Evolutionary conservation across 2,797 vertebrate genomes (phyloP), one percentile per base, ranked within the genome.

Genomic region (Centropyge bicolor): DNA sequence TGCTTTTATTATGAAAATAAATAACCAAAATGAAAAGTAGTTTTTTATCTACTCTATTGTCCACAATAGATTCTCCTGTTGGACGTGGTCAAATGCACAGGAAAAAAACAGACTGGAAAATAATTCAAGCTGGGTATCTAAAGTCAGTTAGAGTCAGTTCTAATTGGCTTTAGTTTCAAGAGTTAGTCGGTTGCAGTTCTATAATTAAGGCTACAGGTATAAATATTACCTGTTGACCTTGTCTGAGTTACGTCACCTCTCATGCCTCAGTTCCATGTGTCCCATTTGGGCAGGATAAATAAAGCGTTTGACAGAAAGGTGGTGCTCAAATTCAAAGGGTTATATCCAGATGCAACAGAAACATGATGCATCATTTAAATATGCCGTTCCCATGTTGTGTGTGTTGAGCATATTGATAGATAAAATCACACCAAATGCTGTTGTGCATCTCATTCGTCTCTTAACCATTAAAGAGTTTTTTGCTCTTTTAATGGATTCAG

Each of bases 401-500:
- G 51, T 51, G 2, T 40, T 19, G 63, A 75, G 51, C 8, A 27
- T 40, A 49, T 7, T 56, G 27, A 20, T 41, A 67, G 54, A 76
- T 65, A 6, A 57, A 56, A 56, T 45, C 8, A 66, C 22, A 9
- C 22, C 38, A 27, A 69, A 67, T 11, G 54, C 59, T 48, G 38
- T n/a, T 13, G 8, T 35, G 54, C 36, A 56, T 70, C 64, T 66
- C 60, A 67, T 68, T 35, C 57, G 13, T 78, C 73, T 82, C 65
- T 74, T 83, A n/a, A 80, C 57, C 56, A 49, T 70, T 7, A 62
- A 64, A 35, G 3, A 31, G 4, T 31, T 41, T 66, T 31, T 41
- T 66, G 46, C 36, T 67, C 56, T 51, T 63, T 51, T 72, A 74
- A 83, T 65, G 67, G 57, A 76, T 69, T 51, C 27, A 3, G 54